Base-by-base conservation (phyloP, 2,113 vertebrate species). In the Gymnocephalus cernua region DNA sequence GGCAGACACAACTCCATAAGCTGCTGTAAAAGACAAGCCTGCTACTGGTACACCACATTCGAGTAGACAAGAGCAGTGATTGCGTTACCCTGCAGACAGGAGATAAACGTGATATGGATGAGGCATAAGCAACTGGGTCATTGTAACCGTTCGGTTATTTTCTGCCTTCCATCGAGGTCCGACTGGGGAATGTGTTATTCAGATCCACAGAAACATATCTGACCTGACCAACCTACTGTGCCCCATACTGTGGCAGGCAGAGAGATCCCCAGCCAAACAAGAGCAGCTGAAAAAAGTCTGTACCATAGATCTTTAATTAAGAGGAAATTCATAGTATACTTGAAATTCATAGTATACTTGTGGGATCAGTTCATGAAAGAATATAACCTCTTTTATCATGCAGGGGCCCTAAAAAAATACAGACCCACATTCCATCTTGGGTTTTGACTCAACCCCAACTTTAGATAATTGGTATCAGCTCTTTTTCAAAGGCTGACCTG, bases 401-500 rank as follows among this genome's bases (percentile, higher is more conserved):
- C 57, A 58, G 29, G 27, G 58, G 35, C 58, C 62, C 47, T 48
- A 38, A 38, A 77, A n/a, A 41, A 59, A 79, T n/a, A 58, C 71
- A 79, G 21, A 62, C 6, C 14, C 56, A 74, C 71, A 67, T 71
- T 82, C 78, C 67, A 61, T 44, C 54, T 61, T 58, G 3, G 16
- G 13, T 47, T 53, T 53, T 38, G 25, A 32, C 8, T 45, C 32
- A 71, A 61, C 7, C 12, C 14, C 6, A n/a, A 38, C 41, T 57
- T 69, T 13, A 25, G 64, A 70, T 59, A 35, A 74, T 41, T 70
- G 51, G 7, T 48, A 70, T 61, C 35, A 54, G 74, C 48, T 64
- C 21, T 77, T 71, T 45, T 79, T 69, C 54, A 72, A 82, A 70
- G 74, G 45, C 79, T 48, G 58, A 66, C 21, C 66, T 67, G 23